A percentile compares a stretch with the other conserved stretches of the same genome.
Conservation (phyloP, 2,797 vertebrate genomes). For the Gadopsis marmoratus region DNA sequence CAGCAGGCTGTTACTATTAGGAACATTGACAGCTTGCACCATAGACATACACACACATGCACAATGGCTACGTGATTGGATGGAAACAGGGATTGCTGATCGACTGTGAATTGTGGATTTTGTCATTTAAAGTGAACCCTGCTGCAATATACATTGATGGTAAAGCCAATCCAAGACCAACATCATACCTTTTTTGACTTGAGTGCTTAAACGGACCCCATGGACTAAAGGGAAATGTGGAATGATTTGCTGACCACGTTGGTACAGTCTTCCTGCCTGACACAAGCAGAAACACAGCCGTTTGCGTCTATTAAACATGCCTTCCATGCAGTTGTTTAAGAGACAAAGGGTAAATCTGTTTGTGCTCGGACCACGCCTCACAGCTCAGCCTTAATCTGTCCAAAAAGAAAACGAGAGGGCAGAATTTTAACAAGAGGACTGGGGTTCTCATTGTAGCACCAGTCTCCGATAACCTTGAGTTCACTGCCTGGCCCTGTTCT, state of each 20-base stretch:
- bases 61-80: conserved; percentile 1
- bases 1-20: conserved; percentile 16
- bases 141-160: not conserved
- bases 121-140: conserved; percentile 3
- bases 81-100: not conserved
- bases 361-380: conserved; percentile 22
- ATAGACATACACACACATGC: not conserved
- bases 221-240: not conserved
- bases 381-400: conserved; percentile 45
- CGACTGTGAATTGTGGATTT: not conserved
- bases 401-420: conserved; percentile 41
- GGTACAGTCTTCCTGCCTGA: not conserved
- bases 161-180: not conserved
- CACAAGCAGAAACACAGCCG: not conserved
- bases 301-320: conserved; percentile 18
- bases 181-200: not conserved
- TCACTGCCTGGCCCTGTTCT: conserved; percentile 30
- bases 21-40: conserved; percentile 8
- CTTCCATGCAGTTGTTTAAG: conserved; percentile 19
- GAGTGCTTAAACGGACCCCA: not conserved
- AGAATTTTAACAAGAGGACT: conserved; percentile 60
- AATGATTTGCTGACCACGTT: not conserved
- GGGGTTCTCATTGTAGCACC: conserved; percentile 51
- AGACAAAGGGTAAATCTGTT: conserved; percentile 32
- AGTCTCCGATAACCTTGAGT: conserved; percentile 67